Evolutionary conservation across 2,888 invertebrate genomes (phyloP).

Genomic region (Hirtodrosophila duncani): DNA sequence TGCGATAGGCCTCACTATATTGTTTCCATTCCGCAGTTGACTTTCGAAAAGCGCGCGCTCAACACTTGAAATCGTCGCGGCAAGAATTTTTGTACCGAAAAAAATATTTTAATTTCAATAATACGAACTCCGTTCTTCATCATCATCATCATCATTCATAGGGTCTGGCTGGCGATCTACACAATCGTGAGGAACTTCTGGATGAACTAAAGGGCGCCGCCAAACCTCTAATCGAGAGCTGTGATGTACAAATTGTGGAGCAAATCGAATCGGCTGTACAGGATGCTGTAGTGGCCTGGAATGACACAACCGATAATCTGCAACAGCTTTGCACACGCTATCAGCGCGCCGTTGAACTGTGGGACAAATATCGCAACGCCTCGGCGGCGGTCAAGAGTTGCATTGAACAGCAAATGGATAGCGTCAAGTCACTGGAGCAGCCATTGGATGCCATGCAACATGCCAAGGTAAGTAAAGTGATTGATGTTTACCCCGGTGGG

Average conservation of each 20-base stretch:
- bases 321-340: constrained; percentile 87
- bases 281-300: constrained; percentile 88
- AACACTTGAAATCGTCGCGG: constrained; percentile 32
- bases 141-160: constrained; percentile 64
- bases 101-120: background rate
- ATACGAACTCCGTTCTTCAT: constrained; percentile 9
- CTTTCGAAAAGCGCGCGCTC: constrained; percentile 52
- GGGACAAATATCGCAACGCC: constrained; percentile 89
- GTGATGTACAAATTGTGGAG: constrained; percentile 85
- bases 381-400: constrained; percentile 87
- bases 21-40: constrained; percentile 36
- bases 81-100: constrained; percentile 1
- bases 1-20: constrained; percentile 22
- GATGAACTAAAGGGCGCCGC: constrained; percentile 85
- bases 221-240: constrained; percentile 84
- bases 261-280: constrained; percentile 87
- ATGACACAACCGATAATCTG: constrained; percentile 87
- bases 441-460: constrained; percentile 84
- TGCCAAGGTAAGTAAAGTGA: constrained; percentile 86
- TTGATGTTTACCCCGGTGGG: constrained; percentile 3
- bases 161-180: constrained; percentile 88
- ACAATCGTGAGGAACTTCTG: constrained; percentile 85
- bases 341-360: constrained; percentile 88
- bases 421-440: constrained; percentile 83
- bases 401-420: constrained; percentile 87